Evolutionary conservation across 2,113 vertebrate species (phyloP).

Genomic region (Engystomops pustulosus): DNA sequence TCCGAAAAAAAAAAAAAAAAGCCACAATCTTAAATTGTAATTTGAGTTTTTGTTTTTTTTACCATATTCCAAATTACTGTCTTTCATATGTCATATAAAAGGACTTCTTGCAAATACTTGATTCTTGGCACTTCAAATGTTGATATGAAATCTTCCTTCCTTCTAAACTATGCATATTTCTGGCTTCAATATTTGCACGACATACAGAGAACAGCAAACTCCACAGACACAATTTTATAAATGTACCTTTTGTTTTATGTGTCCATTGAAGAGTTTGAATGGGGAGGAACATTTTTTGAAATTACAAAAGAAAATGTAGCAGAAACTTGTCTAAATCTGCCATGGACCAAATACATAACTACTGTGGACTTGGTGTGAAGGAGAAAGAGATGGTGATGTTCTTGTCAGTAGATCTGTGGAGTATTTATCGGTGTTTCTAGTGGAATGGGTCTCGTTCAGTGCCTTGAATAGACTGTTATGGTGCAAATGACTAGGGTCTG

Average conservation of each 20-base stretch:
- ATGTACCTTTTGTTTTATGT: background rate
- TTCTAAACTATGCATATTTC: background rate
- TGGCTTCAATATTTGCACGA: background rate
- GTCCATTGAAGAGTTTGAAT: background rate
- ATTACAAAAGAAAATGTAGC: background rate
- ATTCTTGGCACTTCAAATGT: conserved; percentile 76
- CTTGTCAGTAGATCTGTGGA: conserved; percentile 64
- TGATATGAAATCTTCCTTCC: conserved; percentile 51
- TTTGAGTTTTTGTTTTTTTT: too few species aligned
- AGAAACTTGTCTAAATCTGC: background rate
- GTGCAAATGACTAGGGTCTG: background rate
- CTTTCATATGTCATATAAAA: too few species aligned
- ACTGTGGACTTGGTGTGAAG: conserved; percentile 25
- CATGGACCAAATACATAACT: background rate
- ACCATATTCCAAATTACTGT: too few species aligned
- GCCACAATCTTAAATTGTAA: too few species aligned
- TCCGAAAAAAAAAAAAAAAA: too few species aligned
- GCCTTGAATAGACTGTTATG: conserved; percentile 79
- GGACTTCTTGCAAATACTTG: background rate
- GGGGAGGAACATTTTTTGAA: background rate
- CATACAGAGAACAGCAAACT: background rate
- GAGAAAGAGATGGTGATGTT: conserved; percentile 57
- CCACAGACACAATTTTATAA: background rate
- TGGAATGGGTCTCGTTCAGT: conserved; percentile 75
- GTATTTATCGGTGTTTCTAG: conserved; percentile 64